Evolutionary conservation across 2,113 vertebrate genomes (phyloP).

Genomic region (Corynorhinus townsendii): DNA sequence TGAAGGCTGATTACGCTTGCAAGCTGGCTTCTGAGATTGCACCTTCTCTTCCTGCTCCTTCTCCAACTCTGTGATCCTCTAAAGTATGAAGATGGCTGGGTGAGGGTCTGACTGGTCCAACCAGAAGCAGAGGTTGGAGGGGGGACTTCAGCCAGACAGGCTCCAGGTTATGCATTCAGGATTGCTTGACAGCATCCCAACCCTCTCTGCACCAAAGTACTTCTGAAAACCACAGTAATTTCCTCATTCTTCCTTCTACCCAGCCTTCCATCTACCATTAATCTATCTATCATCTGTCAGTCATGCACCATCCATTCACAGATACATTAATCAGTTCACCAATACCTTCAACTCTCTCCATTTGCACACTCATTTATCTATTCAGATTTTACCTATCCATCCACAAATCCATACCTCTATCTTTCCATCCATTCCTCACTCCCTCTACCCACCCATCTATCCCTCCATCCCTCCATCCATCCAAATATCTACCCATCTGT

Average conservation of each 20-base stretch:
- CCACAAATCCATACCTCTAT: neutral
- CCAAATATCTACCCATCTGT: too few species aligned
- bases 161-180: neutral
- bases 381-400: neutral
- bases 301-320: neutral
- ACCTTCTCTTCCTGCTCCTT: neutral
- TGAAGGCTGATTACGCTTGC: conserved; percentile 1
- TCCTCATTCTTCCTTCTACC: neutral
- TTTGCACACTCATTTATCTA: neutral
- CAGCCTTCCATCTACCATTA: neutral
- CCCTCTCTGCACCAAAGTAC: neutral
- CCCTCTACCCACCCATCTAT: accelerated
- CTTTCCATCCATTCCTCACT: neutral
- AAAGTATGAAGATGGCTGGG: conserved; percentile 31
- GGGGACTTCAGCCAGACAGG: neutral
- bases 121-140: neutral
- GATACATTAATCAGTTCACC: neutral
- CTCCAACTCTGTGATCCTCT: conserved; percentile 29
- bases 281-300: neutral
- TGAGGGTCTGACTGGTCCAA: neutral
- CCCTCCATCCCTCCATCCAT: neutral
- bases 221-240: neutral
- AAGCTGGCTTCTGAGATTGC: conserved; percentile 36
- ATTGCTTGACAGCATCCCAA: neutral
- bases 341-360: neutral